These are phyloP conservation scores for Plutella xylostella DNA, from an alignment of 2,888 invertebrate genomes.

Conservation along the genomic window DNA sequence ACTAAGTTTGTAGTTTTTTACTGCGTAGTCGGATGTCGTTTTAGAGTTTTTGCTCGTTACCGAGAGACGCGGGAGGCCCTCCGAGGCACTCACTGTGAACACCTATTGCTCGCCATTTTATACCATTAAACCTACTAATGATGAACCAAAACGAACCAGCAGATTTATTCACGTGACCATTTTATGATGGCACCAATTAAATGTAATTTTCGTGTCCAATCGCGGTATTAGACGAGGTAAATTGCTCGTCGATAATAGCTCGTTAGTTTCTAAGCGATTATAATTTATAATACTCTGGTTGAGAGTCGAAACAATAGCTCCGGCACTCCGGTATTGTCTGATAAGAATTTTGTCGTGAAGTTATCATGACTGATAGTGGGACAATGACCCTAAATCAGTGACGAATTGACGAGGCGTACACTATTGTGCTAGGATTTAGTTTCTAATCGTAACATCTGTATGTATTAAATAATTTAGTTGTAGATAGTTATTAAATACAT, in stretches of 20 bases:
- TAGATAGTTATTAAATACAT: no score
- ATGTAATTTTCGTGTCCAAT: no score
- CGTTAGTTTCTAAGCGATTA: not conserved
- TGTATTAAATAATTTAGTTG: no score
- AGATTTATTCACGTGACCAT: no score
- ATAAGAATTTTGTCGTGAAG: conserved; percentile 51
- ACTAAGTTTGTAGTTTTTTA: conserved; percentile 35
- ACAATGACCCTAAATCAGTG: conserved; percentile 47
- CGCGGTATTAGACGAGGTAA: not conserved
- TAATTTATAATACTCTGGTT: no score
- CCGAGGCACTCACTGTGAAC: conserved; percentile 21
- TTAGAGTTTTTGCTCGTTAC: conserved; percentile 62
- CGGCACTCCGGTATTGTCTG: conserved; percentile 49
- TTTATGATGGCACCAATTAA: no score
- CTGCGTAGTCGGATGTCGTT: conserved; percentile 38
- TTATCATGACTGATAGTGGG: conserved; percentile 60
- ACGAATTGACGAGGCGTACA: no score
- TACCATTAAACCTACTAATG: no score
- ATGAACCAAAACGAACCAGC: no score
- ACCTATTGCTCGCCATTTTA: not conserved
- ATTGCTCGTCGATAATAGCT: not conserved
- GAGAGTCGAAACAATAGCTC: conserved; percentile 60
- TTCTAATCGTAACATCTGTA: no score
- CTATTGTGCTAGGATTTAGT: no score
- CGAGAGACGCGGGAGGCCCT: conserved; percentile 49